Evolutionary conservation across 2,888 invertebrate genomes (phyloP).

Genomic region (Leucoptera coffeella): DNA sequence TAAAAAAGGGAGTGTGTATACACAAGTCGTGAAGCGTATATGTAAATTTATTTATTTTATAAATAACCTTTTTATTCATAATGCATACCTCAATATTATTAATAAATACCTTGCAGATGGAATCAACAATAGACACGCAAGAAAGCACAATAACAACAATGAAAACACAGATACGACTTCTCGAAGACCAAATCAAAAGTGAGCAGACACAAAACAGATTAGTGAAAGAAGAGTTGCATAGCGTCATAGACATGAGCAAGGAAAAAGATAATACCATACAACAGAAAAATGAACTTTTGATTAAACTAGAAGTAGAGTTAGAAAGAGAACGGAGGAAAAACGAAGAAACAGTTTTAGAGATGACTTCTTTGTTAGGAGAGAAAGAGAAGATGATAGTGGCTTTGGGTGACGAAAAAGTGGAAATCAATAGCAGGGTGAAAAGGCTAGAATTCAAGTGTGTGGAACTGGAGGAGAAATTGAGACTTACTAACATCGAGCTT

Average conservation of each 20-base stretch:
- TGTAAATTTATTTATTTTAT: too few relatives aligned
- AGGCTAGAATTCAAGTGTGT: conserved; percentile 34
- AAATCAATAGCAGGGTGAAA: conserved; percentile 37
- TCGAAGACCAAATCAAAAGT: conserved; percentile 60
- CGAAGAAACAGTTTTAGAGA: conserved; percentile 43
- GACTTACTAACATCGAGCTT: conserved; percentile 63
- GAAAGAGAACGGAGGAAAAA: conserved; percentile 46
- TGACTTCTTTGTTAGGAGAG: conserved; percentile 31
- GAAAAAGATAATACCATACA: conserved; percentile 33
- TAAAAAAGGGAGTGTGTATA: too few relatives aligned
- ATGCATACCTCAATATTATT: too few relatives aligned
- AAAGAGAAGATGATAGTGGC: conserved; percentile 36
- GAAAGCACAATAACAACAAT: conserved; percentile 52
- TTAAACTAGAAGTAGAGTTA: conserved; percentile 41
- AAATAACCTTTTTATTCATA: too few relatives aligned
- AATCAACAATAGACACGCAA: conserved; percentile 57
- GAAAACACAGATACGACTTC: conserved; percentile 58
- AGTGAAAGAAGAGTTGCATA: conserved; percentile 38
- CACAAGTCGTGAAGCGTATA: too few relatives aligned
- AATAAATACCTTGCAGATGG: conserved; percentile 46
- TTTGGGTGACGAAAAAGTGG: conserved; percentile 33
- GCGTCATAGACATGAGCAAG: conserved; percentile 30
- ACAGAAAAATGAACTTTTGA: conserved; percentile 26
- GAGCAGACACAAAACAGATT: conserved; percentile 51
- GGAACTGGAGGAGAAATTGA: conserved; percentile 50